phyloP scores from a whole-genome alignment of 2,113 vertebrate genomes.

The Ramphastos sulfuratus region DNA sequence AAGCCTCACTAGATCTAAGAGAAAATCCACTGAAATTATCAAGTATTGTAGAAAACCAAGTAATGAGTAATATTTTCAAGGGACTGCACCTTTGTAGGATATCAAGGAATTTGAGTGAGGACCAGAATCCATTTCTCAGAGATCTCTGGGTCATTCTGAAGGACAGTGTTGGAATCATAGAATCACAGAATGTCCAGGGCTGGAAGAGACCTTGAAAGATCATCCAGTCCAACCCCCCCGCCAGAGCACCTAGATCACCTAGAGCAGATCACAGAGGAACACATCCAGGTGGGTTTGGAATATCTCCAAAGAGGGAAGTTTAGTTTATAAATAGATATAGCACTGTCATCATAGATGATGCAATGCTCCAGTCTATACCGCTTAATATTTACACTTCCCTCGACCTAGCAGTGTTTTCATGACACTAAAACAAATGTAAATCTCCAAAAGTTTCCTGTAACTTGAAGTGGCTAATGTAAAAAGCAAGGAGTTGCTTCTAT shows the following conservation, averaged over 20 bases:
- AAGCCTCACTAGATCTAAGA: not conserved
- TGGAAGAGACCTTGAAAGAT: no score
- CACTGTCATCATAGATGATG: not conserved
- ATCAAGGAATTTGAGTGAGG: not conserved
- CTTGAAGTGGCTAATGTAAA: not conserved
- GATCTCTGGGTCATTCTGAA: not conserved
- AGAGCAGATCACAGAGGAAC: no score
- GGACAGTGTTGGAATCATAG: not conserved
- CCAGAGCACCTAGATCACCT: no score
- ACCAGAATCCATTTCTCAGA: not conserved
- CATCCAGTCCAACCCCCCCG: no score
- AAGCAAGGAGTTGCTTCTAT: not conserved
- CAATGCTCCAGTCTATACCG: not conserved
- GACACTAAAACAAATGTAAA: not conserved
- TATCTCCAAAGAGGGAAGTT: not conserved
- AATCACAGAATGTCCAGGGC: no score
- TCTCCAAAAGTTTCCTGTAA: not conserved
- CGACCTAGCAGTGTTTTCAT: not conserved
- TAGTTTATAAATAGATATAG: not conserved
- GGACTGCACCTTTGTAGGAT: not conserved
- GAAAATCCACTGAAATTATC: not conserved
- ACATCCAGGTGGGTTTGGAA: no score
- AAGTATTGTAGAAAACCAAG: not conserved
- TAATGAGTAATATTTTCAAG: not conserved
- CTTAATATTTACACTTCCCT: not conserved